phyloP scores from a whole-genome alignment of 2,888 invertebrate species.

The Coenonympha arcania region DNA sequence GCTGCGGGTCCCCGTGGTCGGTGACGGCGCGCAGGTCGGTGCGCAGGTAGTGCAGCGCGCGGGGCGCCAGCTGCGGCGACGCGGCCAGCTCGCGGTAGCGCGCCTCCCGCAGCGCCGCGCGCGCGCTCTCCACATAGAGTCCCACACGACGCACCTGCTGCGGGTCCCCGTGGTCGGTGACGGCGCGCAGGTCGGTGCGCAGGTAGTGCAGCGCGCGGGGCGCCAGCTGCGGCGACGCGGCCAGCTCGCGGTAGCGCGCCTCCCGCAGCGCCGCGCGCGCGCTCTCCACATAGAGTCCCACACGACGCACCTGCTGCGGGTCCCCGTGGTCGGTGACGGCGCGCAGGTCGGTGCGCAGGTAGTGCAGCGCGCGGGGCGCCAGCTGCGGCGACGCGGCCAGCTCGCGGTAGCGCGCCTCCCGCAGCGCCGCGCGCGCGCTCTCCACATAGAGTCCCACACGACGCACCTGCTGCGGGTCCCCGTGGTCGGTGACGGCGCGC shows the following conservation, averaged over 20 bases:
- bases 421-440: conserved; percentile 34
- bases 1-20: conserved; percentile 80
- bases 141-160: conserved; percentile 78
- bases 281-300: no score
- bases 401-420: conserved; percentile 70
- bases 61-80: conserved; percentile 68
- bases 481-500: conserved; percentile 81
- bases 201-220: conserved; percentile 80
- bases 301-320: conserved; percentile 76
- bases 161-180: conserved; percentile 81
- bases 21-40: conserved; percentile 80
- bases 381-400: conserved; percentile 65
- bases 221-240: conserved; percentile 70
- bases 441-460: no score
- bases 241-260: conserved; percentile 52
- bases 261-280: conserved; percentile 59
- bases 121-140: conserved; percentile 26
- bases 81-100: conserved; percentile 45
- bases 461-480: conserved; percentile 77
- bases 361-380: conserved; percentile 77
- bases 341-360: conserved; percentile 81
- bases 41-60: conserved; percentile 83
- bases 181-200: conserved; percentile 79
- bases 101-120: conserved; percentile 69
- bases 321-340: conserved; percentile 83